Conservation (phyloP, 2,113 vertebrate species). For the Campylomormyrus numenius region DNA sequence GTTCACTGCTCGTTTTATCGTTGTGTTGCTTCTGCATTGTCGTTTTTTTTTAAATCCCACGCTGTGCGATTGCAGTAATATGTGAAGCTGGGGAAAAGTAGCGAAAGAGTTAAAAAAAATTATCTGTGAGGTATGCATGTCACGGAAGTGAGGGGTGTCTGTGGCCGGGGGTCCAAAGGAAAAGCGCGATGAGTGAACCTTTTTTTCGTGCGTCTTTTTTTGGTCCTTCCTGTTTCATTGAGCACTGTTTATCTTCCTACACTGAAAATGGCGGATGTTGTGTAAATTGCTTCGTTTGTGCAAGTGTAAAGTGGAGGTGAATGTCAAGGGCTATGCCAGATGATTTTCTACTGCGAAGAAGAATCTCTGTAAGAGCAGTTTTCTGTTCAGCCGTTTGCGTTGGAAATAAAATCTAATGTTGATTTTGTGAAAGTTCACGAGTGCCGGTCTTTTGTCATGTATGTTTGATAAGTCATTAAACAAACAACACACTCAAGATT, state of each 20-base stretch:
- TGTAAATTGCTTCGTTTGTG: slow-evolving; percentile 26
- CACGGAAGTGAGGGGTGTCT: slow-evolving; percentile 3
- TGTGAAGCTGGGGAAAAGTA: neutral
- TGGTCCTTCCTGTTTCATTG: slow-evolving; percentile 2
- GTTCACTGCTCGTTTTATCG: slow-evolving; percentile 10
- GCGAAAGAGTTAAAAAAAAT: slow-evolving; percentile 23
- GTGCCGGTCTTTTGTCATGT: neutral
- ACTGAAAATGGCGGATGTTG: slow-evolving; percentile 12
- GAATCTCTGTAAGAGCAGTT: slow-evolving; percentile 25
- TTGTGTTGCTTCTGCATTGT: slow-evolving; percentile 28
- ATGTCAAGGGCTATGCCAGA: slow-evolving; percentile 29
- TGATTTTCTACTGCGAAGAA: slow-evolving; percentile 36
- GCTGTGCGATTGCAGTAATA: slow-evolving; percentile 18
- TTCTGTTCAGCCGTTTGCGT: slow-evolving; percentile 30
- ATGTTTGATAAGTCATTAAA: neutral
- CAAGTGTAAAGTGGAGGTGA: slow-evolving; percentile 30
- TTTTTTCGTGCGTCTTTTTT: slow-evolving; percentile 1
- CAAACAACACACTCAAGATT: neutral
- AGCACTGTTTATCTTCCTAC: slow-evolving; percentile 11
- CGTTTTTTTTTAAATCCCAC: neutral
- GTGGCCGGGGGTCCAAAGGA: neutral
- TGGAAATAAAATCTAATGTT: slow-evolving; percentile 40
- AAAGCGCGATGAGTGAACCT: slow-evolving; percentile 6
- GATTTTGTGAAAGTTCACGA: slow-evolving; percentile 21
- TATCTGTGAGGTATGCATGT: slow-evolving; percentile 29